phyloP scores from a whole-genome alignment of 2,797 vertebrate species.

The Pygocentrus nattereri region DNA sequence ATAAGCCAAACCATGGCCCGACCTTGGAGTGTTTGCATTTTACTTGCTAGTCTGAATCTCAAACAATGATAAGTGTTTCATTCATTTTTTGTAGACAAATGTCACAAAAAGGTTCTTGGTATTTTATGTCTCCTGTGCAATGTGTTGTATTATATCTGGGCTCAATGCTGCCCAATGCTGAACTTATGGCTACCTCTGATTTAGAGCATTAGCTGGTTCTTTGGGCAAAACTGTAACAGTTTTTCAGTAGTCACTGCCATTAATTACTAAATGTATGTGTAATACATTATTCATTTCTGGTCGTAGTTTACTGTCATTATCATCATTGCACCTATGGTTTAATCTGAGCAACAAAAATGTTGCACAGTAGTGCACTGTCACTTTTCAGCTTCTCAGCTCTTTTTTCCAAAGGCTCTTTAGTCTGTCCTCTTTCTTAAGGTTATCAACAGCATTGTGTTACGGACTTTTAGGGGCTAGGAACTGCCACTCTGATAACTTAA shows the following conservation, averaged over 20 bases:
- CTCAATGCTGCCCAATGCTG: background rate
- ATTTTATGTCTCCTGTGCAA: constrained; percentile 5
- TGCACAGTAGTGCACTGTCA: background rate
- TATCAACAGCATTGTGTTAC: constrained; percentile 33
- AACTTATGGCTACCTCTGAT: constrained; percentile 14
- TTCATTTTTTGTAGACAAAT: background rate
- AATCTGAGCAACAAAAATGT: constrained; percentile 1
- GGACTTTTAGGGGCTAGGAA: constrained; percentile 12
- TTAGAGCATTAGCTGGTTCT: background rate
- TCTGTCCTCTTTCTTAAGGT: constrained; percentile 27
- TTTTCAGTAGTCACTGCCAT: constrained; percentile 5
- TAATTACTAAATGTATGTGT: constrained; percentile 31
- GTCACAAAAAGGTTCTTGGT: background rate
- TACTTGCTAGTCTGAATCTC: background rate
- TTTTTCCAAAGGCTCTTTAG: constrained; percentile 13
- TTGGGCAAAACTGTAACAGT: background rate
- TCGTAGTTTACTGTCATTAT: constrained; percentile 1
- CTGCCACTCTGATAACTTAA: constrained; percentile 32
- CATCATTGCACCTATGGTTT: constrained; percentile 14
- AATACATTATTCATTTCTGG: constrained; percentile 10
- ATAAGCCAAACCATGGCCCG: background rate
- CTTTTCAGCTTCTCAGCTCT: constrained; percentile 4
- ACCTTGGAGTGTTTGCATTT: background rate
- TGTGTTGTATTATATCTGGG: background rate
- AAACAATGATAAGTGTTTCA: constrained; percentile 1